Evolutionary conservation across 1,140 invertebrate genomes (phyloP).

Genomic region (Lasioglossum baleicum): DNA sequence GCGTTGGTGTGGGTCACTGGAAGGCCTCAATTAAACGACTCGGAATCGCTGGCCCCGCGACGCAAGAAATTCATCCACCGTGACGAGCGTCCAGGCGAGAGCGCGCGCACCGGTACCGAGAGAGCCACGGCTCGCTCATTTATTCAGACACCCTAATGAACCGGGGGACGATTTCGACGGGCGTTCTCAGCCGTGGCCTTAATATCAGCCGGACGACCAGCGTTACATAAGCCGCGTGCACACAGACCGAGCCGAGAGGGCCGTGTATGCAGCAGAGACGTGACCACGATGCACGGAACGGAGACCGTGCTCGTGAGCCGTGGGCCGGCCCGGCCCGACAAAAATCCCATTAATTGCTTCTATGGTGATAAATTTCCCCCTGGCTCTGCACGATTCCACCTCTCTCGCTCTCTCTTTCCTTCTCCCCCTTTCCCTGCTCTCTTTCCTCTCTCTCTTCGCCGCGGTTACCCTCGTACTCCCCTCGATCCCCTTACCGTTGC

Average conservation of each 20-base stretch:
- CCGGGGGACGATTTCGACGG: slow-evolving; percentile 58
- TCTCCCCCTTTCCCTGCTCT: background rate
- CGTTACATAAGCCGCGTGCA: slow-evolving; percentile 50
- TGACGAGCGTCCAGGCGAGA: slow-evolving; percentile 17
- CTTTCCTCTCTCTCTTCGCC: background rate
- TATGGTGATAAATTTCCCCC: slow-evolving; percentile 78
- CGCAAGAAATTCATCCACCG: slow-evolving; percentile 49
- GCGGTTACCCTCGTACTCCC: background rate
- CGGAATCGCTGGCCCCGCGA: slow-evolving; percentile 13
- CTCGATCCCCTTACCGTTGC: background rate
- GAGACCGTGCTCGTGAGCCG: slow-evolving; percentile 72
- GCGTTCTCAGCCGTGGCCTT: slow-evolving; percentile 60
- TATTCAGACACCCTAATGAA: slow-evolving; percentile 59
- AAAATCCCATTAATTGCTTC: slow-evolving; percentile 79
- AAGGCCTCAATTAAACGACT: slow-evolving; percentile 45
- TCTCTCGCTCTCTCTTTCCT: slow-evolving; percentile 1
- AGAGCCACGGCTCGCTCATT: slow-evolving; percentile 23
- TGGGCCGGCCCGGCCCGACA: slow-evolving; percentile 65
- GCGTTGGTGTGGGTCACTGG: slow-evolving; percentile 14
- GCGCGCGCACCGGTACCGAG: background rate
- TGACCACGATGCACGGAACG: slow-evolving; percentile 72
- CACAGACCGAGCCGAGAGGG: background rate
- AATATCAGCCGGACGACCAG: slow-evolving; percentile 52
- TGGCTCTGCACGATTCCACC: slow-evolving; percentile 74
- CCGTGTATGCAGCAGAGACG: slow-evolving; percentile 56